A percentile compares a stretch with the other conserved stretches of the same genome.
Conservation (phyloP, 2,888 invertebrate species). For the Rutpela maculata region DNA sequence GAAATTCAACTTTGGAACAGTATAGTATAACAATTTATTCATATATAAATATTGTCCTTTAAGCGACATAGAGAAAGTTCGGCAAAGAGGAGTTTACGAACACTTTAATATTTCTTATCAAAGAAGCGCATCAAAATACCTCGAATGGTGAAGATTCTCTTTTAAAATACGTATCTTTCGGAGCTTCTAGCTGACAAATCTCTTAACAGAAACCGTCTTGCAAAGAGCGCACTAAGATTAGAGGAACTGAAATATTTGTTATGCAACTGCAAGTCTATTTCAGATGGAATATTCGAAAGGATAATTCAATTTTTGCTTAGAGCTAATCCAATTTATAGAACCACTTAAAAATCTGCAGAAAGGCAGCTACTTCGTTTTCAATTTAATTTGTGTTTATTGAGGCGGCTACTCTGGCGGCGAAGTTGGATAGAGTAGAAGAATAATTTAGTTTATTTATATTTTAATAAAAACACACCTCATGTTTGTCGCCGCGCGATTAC, state of each 20-base stretch:
- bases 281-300: background rate
- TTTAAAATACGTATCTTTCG: no score
- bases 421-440: background rate
- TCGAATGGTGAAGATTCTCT: no score
- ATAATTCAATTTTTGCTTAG: background rate
- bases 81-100: no score
- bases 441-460: background rate
- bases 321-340: background rate
- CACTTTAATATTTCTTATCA: no score
- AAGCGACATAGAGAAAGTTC: no score
- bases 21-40: no score
- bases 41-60: no score
- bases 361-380: background rate
- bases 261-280: background rate
- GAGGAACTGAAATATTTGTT: background rate
- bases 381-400: background rate
- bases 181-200: no score
- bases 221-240: background rate
- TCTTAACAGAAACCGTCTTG: no score
- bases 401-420: background rate
- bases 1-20: no score
- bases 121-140: no score
- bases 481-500: conserved; percentile 5
- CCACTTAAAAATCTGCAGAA: background rate
- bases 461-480: background rate